Base-by-base conservation (phyloP, 92 coral and sea anemone genomes). In the Epizoanthus scotinus region DNA sequence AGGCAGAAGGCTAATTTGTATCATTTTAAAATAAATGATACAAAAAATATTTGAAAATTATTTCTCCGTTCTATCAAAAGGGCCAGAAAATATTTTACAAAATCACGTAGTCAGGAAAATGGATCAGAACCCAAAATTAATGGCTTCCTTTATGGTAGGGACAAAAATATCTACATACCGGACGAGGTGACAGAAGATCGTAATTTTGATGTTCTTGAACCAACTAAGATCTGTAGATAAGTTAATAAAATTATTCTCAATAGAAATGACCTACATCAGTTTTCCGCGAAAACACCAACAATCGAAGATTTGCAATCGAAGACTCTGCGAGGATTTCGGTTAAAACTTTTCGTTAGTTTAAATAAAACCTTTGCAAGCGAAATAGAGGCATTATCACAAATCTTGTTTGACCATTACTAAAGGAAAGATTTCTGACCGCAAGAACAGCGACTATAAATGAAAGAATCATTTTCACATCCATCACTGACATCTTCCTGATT, bases 401-500 rank as follows among this genome's bases (percentile, higher is more conserved):
- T 17, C 29, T 34, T 34, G 5, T 75, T 58, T 56, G 13, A 17
- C 67, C 29, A 55, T 56, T 26, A 34, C 3, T 21, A 31, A 61
- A 59, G 68, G 66, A 59, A 28, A n/a, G 81, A 38, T 24, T 57
- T 38, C 27, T 59, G 44, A 42, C 73, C 69, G 49, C 67, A 60
- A 22, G 31, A 21, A 58, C 52, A 31, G 44, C 19, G 42, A 34
- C 69, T 75, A 14, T 59, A 58, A 74, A 55, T 53, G 52, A 49
- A 75, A 24, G 79, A 73, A 55, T 73, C 40, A 73, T 15, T 29
- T 59, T 59, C 52, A 75, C 29, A 29, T 75, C 54, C 47, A 40
- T 75, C 81, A 59, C n/a, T n/a, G n/a, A n/a, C 47, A 44, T 75
- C 81, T 75, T 36, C 34, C 81, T 20, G 22, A 19, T 29, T 71